Evolutionary conservation across 2,797 vertebrate genomes (phyloP).

Genomic region (Crocidura indochinensis): DNA sequence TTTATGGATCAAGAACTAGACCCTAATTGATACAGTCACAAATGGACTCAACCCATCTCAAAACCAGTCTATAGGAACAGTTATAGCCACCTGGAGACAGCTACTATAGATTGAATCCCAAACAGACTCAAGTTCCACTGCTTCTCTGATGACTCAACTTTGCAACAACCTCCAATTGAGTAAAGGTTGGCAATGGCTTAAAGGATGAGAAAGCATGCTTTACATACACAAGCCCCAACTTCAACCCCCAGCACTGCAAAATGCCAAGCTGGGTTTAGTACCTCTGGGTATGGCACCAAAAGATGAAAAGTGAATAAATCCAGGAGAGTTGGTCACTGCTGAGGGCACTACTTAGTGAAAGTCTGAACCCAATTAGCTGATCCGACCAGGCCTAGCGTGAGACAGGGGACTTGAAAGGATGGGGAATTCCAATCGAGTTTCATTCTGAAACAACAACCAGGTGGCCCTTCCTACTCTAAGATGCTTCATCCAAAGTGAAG

Average conservation of each 20-base stretch:
- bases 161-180: neutral
- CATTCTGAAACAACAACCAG: constrained; percentile 72
- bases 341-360: neutral
- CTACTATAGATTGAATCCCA: neutral
- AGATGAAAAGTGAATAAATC: neutral
- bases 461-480: constrained; percentile 40
- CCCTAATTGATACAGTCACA: neutral
- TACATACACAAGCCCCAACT: too few relatives aligned
- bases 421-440: constrained; percentile 46
- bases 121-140: neutral
- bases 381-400: neutral
- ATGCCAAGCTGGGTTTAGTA: too few relatives aligned
- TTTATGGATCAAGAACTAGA: neutral
- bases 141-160: neutral
- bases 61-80: neutral
- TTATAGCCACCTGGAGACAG: neutral
- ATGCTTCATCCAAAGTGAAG: constrained; percentile 26
- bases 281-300: too few relatives aligned
- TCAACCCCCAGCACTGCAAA: too few relatives aligned
- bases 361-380: neutral
- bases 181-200: neutral
- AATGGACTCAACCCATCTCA: neutral
- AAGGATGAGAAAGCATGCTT: too few relatives aligned
- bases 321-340: neutral
- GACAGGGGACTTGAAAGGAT: neutral